A percentile compares a stretch with the other conserved stretches of the same genome.
These are phyloP conservation scores for Dryococelus australis DNA, from an alignment of 2,888 invertebrate genomes.

Conservation along the genomic window DNA sequence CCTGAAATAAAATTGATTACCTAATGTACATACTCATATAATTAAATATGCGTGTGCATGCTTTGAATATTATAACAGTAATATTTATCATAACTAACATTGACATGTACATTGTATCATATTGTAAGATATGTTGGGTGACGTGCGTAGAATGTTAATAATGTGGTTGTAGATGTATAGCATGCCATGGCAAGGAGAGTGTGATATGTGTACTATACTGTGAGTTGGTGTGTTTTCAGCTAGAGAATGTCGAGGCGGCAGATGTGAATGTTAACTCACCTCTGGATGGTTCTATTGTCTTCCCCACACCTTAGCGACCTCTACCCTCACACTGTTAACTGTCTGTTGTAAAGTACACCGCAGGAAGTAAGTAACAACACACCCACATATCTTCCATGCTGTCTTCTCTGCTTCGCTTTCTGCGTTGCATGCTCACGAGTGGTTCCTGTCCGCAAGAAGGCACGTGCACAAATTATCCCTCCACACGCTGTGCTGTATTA, in stretches of 20 bases:
- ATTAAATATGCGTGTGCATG: no score
- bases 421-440: background rate
- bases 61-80: no score
- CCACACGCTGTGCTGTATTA: no score
- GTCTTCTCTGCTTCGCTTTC: background rate
- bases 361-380: slow-evolving; percentile 34
- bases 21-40: no score
- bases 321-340: background rate
- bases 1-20: no score
- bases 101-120: no score
- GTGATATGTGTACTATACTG: background rate
- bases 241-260: background rate
- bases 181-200: background rate
- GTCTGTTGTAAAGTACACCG: background rate
- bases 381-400: background rate
- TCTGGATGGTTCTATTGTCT: slow-evolving; percentile 43
- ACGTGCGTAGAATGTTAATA: background rate
- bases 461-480: no score
- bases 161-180: background rate
- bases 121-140: background rate
- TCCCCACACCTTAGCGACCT: slow-evolving; percentile 41
- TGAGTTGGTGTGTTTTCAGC: slow-evolving; percentile 42
- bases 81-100: no score
- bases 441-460: no score
- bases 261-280: background rate